phyloP scores from a whole-genome alignment of 2,113 vertebrate species.

The Nestor notabilis region DNA sequence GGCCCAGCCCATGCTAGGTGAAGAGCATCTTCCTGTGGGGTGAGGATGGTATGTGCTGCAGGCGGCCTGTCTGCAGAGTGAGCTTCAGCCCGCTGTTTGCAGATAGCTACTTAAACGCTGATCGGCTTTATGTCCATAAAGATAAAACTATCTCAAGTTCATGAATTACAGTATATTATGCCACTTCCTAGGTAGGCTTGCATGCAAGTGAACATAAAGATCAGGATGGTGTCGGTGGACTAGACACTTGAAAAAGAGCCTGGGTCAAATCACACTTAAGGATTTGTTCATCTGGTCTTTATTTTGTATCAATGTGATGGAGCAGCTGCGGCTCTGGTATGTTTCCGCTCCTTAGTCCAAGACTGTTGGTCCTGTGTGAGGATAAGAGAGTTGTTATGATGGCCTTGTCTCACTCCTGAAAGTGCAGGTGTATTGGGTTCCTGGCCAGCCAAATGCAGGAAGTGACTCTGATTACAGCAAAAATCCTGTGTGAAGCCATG shows the following conservation, averaged over 20 bases:
- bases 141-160: background rate
- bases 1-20: fast-evolving
- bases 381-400: fast-evolving
- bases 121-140: background rate
- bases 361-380: background rate
- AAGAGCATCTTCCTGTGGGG: background rate
- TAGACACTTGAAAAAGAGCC: fast-evolving
- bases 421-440: fast-evolving
- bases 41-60: fast-evolving
- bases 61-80: background rate
- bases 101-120: fast-evolving
- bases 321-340: fast-evolving
- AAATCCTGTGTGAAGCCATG: fast-evolving
- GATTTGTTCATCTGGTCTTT: background rate
- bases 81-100: fast-evolving
- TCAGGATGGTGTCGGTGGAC: background rate
- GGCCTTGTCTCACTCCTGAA: background rate
- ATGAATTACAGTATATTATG: fast-evolving
- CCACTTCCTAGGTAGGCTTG: fast-evolving
- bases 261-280: fast-evolving
- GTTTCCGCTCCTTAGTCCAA: background rate
- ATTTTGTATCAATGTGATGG: background rate
- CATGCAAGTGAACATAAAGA: fast-evolving
- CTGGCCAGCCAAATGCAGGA: background rate
- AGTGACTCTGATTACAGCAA: background rate